Evolutionary conservation across 1,140 invertebrate genomes (phyloP).

Genomic region (Magallana gigas): DNA sequence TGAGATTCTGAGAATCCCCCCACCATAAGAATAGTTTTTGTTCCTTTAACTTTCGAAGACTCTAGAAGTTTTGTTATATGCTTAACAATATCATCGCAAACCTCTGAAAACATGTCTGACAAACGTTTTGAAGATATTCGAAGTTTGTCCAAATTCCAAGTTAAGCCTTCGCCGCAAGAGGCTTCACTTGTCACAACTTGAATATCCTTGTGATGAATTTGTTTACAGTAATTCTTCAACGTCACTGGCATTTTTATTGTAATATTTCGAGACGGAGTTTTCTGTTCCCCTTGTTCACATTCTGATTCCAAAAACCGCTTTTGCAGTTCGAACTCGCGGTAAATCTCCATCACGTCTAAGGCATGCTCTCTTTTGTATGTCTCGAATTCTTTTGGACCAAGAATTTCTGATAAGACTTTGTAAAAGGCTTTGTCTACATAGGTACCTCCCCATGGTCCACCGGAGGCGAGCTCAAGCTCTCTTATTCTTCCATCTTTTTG

Average conservation of each 20-base stretch:
- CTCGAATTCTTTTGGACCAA: constrained; percentile 19
- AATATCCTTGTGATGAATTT: constrained; percentile 1
- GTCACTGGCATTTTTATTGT: constrained; percentile 42
- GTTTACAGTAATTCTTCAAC: constrained; percentile 33
- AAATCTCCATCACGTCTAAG: constrained; percentile 43
- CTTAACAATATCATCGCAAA: constrained; percentile 49
- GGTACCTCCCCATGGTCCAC: constrained; percentile 81
- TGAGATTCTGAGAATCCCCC: constrained; percentile 64
- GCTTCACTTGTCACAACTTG: not conserved
- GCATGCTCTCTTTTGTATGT: constrained; percentile 12
- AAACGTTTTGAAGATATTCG: constrained; percentile 49
- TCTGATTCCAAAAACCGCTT: constrained; percentile 35
- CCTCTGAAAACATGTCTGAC: constrained; percentile 51
- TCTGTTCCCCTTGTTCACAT: not conserved
- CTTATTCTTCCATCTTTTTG: constrained; percentile 78
- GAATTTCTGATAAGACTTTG: constrained; percentile 19
- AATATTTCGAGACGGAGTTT: not conserved
- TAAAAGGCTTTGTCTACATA: constrained; percentile 42
- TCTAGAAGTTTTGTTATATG: constrained; percentile 55
- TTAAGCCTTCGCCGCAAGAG: not conserved
- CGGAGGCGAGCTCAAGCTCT: constrained; percentile 82
- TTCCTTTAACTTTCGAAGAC: constrained; percentile 47
- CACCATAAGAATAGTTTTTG: constrained; percentile 59
- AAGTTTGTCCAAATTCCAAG: constrained; percentile 56
- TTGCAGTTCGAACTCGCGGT: constrained; percentile 50